phyloP scores from a whole-genome alignment of 2,888 invertebrate genomes.

The Chorisops tibialis region DNA sequence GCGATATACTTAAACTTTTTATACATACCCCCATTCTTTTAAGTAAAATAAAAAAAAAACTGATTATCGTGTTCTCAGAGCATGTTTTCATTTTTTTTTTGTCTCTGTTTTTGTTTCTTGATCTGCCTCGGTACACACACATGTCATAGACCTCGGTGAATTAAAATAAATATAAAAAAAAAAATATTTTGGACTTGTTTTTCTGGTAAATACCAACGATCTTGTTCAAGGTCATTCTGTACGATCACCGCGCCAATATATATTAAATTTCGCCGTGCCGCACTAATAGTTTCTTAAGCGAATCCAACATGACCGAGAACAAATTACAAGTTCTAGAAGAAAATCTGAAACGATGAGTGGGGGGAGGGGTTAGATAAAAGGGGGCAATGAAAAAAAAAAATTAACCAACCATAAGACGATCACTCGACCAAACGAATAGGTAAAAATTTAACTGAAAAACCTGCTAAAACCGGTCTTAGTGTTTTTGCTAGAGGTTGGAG shows the following conservation, averaged over 20 bases:
- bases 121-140: conserved; percentile 1
- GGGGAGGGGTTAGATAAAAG: too few relatives aligned
- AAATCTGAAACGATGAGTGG: background rate
- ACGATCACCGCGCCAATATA: background rate
- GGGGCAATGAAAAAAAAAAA: too few relatives aligned
- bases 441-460: too few relatives aligned
- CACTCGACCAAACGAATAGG: too few relatives aligned
- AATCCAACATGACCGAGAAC: background rate
- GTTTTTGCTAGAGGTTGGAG: too few relatives aligned
- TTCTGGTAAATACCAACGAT: conserved; percentile 26
- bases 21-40: too few relatives aligned
- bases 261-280: too few relatives aligned
- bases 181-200: conserved; percentile 19
- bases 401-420: too few relatives aligned
- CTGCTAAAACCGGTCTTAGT: too few relatives aligned
- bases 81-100: background rate
- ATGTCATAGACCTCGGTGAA: conserved; percentile 22
- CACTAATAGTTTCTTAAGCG: background rate
- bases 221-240: conserved; percentile 23
- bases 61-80: too few relatives aligned
- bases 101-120: background rate
- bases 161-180: conserved; percentile 3
- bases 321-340: background rate
- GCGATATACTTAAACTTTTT: too few relatives aligned
- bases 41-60: too few relatives aligned